Evolutionary conservation across 64 coral and sea anemone species (phyloP), one percentile per base, ranked within the genome.

Genomic region (Cladopsammia gracilis): DNA sequence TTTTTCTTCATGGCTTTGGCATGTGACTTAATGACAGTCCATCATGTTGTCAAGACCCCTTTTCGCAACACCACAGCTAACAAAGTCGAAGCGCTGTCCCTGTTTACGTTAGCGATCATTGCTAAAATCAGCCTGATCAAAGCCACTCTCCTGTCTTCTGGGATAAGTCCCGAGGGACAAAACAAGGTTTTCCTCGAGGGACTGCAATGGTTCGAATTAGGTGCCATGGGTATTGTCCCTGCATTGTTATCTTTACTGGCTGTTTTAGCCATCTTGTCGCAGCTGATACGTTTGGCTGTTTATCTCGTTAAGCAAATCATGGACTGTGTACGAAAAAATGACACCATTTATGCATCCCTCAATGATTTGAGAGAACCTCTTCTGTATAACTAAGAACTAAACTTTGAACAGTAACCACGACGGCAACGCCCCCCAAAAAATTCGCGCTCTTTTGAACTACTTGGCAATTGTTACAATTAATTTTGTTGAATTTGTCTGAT

Each of bases 111-210:
- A 14, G 53, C 93, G 18, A 67, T 94, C 64, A 34, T 97, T 14
- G 95, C 85, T n/a, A 57, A 77, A 24, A 81, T 94, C 50, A 94
- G 83, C 73, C 64, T 97, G 25, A 57, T 64, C 16, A 89, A 91
- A 42, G 91, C 95, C 3, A 64, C 92, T 19, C 68, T 97, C 7
- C 71, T 89, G 18, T 79, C 87, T 16, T 76, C 66, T 48, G 95
- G 91, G 5, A 61, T 73, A 44, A 12, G 57, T 52, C 72, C 95
- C 13, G 20, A 87, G 13, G 91, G 87, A 25, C 79, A 75, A 48
- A 89, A 80, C 7, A 14, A 80, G 47, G 45, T 10, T 4, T 76
- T 77, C 18, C 86, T 97, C 8, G 46, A 75, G 9, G 62, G 13
- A 19, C 64, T 97, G 62, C n/a, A 94, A 14, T 83, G 75, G 72